Conservation (phyloP, 2,888 invertebrate genomes). For the Caenorhabditis zanzibari region DNA sequence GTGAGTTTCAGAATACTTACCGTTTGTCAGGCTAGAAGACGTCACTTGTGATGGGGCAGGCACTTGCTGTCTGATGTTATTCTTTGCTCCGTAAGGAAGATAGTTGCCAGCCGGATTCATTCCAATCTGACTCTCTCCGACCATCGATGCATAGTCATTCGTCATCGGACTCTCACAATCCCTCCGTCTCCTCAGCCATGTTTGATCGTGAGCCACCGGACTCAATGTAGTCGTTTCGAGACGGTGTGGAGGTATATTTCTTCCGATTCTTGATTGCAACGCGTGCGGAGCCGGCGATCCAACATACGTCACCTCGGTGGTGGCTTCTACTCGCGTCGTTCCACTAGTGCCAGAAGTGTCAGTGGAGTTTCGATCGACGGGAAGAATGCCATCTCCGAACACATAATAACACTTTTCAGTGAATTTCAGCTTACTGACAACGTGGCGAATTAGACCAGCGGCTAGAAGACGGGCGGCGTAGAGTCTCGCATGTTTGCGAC, state of each 20-base stretch:
- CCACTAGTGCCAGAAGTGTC: constrained; percentile 64
- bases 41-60: constrained; percentile 58
- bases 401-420: constrained; percentile 82
- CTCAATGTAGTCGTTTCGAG: constrained; percentile 67
- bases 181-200: constrained; percentile 72
- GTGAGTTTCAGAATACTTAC: constrained; percentile 1
- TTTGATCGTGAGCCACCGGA: constrained; percentile 69
- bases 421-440: constrained; percentile 80
- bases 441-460: constrained; percentile 78
- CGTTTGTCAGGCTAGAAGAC: constrained; percentile 61
- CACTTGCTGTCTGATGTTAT: constrained; percentile 5
- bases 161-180: constrained; percentile 77
- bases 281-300: constrained; percentile 71
- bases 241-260: constrained; percentile 55
- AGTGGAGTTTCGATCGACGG: constrained; percentile 51
- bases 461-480: constrained; percentile 77
- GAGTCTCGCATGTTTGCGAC: constrained; percentile 71
- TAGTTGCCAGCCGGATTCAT: constrained; percentile 40
- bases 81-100: constrained; percentile 38
- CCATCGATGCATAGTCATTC: constrained; percentile 81
- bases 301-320: constrained; percentile 73
- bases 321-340: constrained; percentile 63
- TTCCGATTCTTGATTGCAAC: background rate
- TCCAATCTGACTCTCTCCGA: constrained; percentile 69
- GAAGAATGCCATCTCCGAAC: constrained; percentile 68